Evolutionary conservation across 2,113 vertebrate genomes (phyloP), one percentile per base, ranked within the genome.

Genomic region (Prolemur simus): DNA sequence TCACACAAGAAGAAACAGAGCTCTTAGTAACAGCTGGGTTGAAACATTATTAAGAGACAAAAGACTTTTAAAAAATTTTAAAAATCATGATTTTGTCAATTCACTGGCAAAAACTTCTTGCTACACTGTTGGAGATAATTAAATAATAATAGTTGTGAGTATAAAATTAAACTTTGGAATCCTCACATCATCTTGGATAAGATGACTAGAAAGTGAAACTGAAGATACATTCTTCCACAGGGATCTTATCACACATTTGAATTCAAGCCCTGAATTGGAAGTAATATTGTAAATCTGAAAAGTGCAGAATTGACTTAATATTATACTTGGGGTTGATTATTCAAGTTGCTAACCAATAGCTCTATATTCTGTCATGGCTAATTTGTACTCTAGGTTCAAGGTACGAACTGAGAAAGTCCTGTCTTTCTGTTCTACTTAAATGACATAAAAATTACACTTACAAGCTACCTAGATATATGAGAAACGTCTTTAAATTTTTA

Each of bases 21-120:
- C 27, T 93, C 56, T 89, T 42, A 63, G 60, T 96, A 86, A 86
- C 56, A 63, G 42, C 20, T 42, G 12, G 1, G 8, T 34, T 63
- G 9, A 49, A 73, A 92, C 89, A n/a, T 92, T 93, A 68, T 27
- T 47, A 17, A 92, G 52, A 45, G 58, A 10, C 21, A 80, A 95
- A 86, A 15, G 68, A 18, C 71, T 63, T 63, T 63, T 63, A 11
- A 10, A 27, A 47, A 56, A 56, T 42, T 13, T 45, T 73, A 85
- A 94, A 91, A 95, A 54, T 54, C 8, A 60, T 10, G 2, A 84
- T 90, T 95, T 96, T 92, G 76, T 17, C 52, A 91, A n/a, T 80
- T 74, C 32, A 23, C 23, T 69, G 17, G 11, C 47, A 71, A 52
- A 63, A 95, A 52, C 20, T 45, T 80, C 64, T 45, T n/a, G 32